phyloP scores from a whole-genome alignment of 2,797 vertebrate genomes.

The Cyprinodon diabolis region DNA sequence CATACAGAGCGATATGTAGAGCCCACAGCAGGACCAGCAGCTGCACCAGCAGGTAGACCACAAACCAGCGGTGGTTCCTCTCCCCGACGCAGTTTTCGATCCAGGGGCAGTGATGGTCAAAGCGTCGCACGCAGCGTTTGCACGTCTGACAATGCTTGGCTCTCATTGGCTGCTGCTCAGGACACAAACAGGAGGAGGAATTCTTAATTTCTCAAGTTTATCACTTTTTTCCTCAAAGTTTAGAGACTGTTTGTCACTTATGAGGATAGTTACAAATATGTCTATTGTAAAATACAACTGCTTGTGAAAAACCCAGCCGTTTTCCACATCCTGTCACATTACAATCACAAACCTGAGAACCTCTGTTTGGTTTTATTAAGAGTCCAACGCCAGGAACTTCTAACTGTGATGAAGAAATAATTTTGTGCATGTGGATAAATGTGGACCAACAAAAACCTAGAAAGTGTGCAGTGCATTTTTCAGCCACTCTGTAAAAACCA shows the following conservation, averaged over 20 bases:
- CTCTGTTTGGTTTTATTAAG: too few species aligned
- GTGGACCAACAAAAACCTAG: neutral
- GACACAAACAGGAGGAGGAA: constrained; percentile 2
- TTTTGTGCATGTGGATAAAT: neutral
- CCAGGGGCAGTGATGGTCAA: constrained; percentile 97
- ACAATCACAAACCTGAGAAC: neutral
- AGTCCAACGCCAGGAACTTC: too few species aligned
- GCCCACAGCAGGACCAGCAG: constrained; percentile 88
- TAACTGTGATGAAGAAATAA: neutral
- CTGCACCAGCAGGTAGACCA: constrained; percentile 87
- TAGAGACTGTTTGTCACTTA: neutral
- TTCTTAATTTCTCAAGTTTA: neutral
- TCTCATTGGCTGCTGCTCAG: constrained; percentile 90
- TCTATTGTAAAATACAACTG: too few species aligned
- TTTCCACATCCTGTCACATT: neutral
- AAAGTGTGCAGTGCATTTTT: neutral
- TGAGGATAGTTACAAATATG: neutral
- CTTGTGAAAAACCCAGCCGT: neutral
- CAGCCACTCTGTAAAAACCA: too few species aligned
- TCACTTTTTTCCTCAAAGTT: too few species aligned
- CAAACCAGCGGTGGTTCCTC: constrained; percentile 91
- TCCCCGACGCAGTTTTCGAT: constrained; percentile 96
- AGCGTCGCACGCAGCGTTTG: constrained; percentile 90
- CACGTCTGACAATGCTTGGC: constrained; percentile 92
- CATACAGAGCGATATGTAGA: constrained; percentile 86